phyloP scores from a whole-genome alignment of 2,797 vertebrate genomes.

The Urophycis tenuis region DNA sequence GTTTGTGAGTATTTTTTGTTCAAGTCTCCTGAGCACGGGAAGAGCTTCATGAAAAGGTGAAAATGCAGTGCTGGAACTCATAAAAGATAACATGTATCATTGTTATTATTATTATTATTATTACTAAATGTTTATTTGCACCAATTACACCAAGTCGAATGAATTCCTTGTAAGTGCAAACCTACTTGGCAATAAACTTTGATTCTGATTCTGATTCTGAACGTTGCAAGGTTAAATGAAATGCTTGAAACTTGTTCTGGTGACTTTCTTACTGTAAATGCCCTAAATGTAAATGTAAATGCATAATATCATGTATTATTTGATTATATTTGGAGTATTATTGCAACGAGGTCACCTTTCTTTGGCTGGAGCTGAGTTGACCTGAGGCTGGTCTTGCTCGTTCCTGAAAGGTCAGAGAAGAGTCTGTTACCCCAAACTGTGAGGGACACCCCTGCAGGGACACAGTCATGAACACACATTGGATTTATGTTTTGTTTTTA shows the following conservation, averaged over 20 bases:
- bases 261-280: too few relatives aligned
- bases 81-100: neutral
- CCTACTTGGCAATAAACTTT: too few relatives aligned
- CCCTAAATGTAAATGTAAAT: too few relatives aligned
- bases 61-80: neutral
- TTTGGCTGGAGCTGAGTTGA: conserved; percentile 44
- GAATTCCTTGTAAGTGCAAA: too few relatives aligned
- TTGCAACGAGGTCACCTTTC: conserved; percentile 59
- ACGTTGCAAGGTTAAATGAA: too few relatives aligned
- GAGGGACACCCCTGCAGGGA: too few relatives aligned
- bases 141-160: too few relatives aligned
- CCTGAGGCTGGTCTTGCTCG: conserved; percentile 59
- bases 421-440: neutral
- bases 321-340: conserved; percentile 8
- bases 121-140: too few relatives aligned
- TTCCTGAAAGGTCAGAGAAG: conserved; percentile 50
- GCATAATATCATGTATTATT: neutral
- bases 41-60: neutral
- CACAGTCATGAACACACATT: neutral
- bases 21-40: neutral
- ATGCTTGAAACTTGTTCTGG: too few relatives aligned
- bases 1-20: neutral
- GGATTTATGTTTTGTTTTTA: neutral
- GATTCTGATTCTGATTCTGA: too few relatives aligned
- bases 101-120: neutral